Conservation (phyloP, 2,888 invertebrate species). For the Selenia dentaria region DNA sequence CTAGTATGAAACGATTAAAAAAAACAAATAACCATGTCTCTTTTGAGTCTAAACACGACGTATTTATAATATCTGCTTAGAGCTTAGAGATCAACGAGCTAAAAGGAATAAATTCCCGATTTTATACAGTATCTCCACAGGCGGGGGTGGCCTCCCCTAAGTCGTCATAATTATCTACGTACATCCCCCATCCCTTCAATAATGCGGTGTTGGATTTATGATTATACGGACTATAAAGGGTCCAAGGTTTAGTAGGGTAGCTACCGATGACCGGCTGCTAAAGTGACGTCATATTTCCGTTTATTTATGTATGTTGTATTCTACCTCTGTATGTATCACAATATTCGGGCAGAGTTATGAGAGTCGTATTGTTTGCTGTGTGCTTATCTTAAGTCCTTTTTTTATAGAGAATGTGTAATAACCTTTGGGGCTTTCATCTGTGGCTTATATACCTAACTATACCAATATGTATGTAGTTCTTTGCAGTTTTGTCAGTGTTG, state of each 20-base stretch:
- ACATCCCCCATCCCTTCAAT: conserved; percentile 49
- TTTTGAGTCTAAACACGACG: no score
- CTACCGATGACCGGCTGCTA: conserved; percentile 39
- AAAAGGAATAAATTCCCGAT: conserved; percentile 4
- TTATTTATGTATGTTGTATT: conserved; percentile 3
- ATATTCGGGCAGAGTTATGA: neutral
- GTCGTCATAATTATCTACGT: conserved; percentile 52
- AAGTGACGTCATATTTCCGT: conserved; percentile 41
- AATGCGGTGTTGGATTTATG: conserved; percentile 59
- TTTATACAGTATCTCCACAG: neutral
- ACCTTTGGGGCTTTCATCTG: neutral
- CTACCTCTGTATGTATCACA: conserved; percentile 1
- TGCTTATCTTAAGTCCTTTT: neutral
- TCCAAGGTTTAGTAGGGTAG: conserved; percentile 50
- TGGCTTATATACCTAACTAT: no score
- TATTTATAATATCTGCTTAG: no score
- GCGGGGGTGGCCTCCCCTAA: conserved; percentile 30
- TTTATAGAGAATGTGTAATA: neutral
- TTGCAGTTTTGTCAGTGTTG: no score
- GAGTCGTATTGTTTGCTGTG: neutral
- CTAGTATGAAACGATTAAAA: no score
- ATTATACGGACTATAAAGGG: conserved; percentile 56
- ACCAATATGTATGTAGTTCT: no score
- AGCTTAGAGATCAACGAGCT: neutral
- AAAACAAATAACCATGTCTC: no score